Percentiles rank a stretch among this genome's conserved stretches.
phyloP scores from a whole-genome alignment of 1,140 invertebrate genomes.

The Drosophila novamexicana region DNA sequence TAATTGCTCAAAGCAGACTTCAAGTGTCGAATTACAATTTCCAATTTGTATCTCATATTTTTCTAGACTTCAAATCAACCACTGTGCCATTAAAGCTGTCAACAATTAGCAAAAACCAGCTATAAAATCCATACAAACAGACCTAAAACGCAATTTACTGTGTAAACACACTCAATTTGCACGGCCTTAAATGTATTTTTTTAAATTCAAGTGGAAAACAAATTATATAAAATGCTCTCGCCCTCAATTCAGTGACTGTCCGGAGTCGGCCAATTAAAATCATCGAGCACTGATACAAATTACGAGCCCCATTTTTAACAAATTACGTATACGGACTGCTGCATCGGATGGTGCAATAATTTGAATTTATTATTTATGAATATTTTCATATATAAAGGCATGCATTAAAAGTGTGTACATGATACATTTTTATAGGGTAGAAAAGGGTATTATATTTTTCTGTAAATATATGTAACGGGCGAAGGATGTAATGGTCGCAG shows the following conservation, averaged over 20 bases:
- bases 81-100: constrained; percentile 35
- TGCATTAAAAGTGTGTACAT: neutral
- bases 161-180: constrained; percentile 44
- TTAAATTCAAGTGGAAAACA: too few relatives aligned
- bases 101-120: constrained; percentile 50
- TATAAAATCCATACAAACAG: constrained; percentile 29
- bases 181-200: neutral
- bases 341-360: constrained; percentile 45
- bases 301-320: constrained; percentile 37
- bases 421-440: neutral
- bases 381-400: constrained; percentile 20
- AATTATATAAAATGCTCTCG: constrained; percentile 7
- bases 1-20: constrained; percentile 31
- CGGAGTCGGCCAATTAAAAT: constrained; percentile 32
- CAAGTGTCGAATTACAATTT: constrained; percentile 22
- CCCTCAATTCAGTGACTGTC: constrained; percentile 4
- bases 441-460: too few relatives aligned
- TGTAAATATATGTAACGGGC: too few relatives aligned
- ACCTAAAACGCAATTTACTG: constrained; percentile 40
- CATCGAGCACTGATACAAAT: constrained; percentile 25
- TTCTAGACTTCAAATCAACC: neutral
- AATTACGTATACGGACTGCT: constrained; percentile 22
- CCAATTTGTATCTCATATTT: neutral
- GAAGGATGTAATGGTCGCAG: too few relatives aligned
- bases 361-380: constrained; percentile 65